Percentiles rank a stretch among this genome's conserved stretches.
Evolutionary conservation across 1,140 invertebrate species (phyloP).

Genomic region (Drosophila tsacasi): DNA sequence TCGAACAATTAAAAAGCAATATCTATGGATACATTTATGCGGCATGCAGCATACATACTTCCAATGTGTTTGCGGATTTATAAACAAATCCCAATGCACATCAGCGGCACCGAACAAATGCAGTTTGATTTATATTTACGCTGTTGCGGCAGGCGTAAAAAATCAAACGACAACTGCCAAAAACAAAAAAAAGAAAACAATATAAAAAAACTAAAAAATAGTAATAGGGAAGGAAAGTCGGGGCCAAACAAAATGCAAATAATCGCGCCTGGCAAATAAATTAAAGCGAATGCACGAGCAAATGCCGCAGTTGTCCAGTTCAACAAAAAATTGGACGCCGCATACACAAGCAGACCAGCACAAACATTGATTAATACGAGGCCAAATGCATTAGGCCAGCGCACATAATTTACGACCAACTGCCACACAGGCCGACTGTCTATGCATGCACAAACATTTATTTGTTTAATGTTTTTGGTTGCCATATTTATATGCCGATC

Average conservation of each 20-base stretch:
- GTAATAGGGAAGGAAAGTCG: constrained; percentile 23
- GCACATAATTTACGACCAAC: constrained; percentile 66
- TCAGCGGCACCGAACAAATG: constrained; percentile 60
- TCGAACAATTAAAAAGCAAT: constrained; percentile 77
- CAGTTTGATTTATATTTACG: constrained; percentile 75
- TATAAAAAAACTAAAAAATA: constrained; percentile 28
- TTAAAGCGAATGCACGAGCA: constrained; percentile 52
- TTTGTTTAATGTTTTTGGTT: constrained; percentile 59
- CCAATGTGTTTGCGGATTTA: constrained; percentile 67
- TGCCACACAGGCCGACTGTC: constrained; percentile 23
- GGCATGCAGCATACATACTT: constrained; percentile 50
- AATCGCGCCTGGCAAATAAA: constrained; percentile 73
- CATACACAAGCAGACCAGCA: constrained; percentile 38
- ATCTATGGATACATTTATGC: constrained; percentile 41
- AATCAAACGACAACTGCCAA: constrained; percentile 38
- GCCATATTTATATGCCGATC: constrained; percentile 49
- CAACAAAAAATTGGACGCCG: constrained; percentile 48
- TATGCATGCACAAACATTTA: constrained; percentile 43
- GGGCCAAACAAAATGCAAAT: constrained; percentile 69
- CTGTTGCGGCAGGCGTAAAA: constrained; percentile 36
- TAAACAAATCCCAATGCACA: constrained; percentile 79
- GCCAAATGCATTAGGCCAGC: constrained; percentile 78
- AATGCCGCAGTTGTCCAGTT: constrained; percentile 33
- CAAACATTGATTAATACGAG: constrained; percentile 80
- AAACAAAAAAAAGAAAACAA: constrained; percentile 18